phyloP scores from a whole-genome alignment of 2,888 invertebrate genomes.

The Oithona nana region DNA sequence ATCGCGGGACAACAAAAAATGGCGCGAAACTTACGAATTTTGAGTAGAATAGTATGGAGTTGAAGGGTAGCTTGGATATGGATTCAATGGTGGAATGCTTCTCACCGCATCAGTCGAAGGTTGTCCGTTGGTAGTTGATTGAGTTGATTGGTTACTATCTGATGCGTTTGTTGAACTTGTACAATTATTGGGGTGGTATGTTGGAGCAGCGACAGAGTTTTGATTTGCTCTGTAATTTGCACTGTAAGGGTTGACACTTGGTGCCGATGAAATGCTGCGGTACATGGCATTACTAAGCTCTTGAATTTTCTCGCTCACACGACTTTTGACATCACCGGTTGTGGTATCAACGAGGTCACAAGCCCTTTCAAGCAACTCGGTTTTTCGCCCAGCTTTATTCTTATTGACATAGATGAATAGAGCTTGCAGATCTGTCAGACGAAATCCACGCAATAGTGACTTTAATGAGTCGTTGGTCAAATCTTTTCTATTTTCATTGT shows the following conservation, averaged over 20 bases:
- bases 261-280: background rate
- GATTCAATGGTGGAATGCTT: too few relatives aligned
- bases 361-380: conserved; percentile 41
- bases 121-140: too few relatives aligned
- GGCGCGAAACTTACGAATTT: too few relatives aligned
- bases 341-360: background rate
- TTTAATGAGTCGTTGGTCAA: background rate
- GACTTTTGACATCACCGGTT: background rate
- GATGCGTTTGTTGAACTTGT: too few relatives aligned
- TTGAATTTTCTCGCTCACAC: conserved; percentile 1
- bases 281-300: conserved; percentile 10
- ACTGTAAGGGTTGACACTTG: conserved; percentile 2
- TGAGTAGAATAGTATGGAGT: too few relatives aligned
- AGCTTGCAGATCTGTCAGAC: conserved; percentile 65
- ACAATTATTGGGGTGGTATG: background rate
- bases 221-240: background rate
- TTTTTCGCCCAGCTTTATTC: conserved; percentile 58
- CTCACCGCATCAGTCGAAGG: too few relatives aligned
- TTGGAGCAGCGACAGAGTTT: background rate
- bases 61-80: too few relatives aligned
- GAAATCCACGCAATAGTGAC: conserved; percentile 43
- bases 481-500: background rate
- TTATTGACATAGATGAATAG: conserved; percentile 56
- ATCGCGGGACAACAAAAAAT: too few relatives aligned
- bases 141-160: too few relatives aligned